Percentiles rank a stretch among this genome's conserved stretches.
phyloP scores from a whole-genome alignment of 2,797 vertebrate species.

The Spea hammondii region DNA sequence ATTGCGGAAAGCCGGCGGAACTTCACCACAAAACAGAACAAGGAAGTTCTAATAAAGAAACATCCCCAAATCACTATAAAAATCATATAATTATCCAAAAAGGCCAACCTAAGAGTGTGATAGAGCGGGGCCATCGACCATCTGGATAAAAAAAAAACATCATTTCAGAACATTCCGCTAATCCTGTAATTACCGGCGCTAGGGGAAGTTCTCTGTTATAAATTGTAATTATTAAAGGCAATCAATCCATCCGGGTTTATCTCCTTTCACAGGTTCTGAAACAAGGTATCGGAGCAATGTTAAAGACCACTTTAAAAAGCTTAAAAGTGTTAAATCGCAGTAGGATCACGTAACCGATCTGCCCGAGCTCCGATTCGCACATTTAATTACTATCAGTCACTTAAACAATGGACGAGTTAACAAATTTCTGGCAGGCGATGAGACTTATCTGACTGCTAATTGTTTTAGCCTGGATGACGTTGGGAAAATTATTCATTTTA shows the following conservation, averaged over 20 bases:
- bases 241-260: slow-evolving; percentile 17
- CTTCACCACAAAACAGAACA: too few species aligned
- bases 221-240: slow-evolving; percentile 12
- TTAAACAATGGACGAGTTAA: slow-evolving; percentile 50
- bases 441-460: slow-evolving; percentile 48
- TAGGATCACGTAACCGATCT: slow-evolving; percentile 15
- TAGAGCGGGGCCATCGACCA: too few species aligned
- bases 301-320: slow-evolving; percentile 24
- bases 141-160: too few species aligned
- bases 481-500: slow-evolving; percentile 42
- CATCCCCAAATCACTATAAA: too few species aligned
- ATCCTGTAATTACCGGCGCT: too few species aligned
- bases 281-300: slow-evolving; percentile 17
- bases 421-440: slow-evolving; percentile 47
- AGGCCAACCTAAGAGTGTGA: too few species aligned
- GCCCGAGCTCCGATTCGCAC: slow-evolving; percentile 34
- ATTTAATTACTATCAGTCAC: slow-evolving; percentile 51
- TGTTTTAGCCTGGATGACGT: slow-evolving; percentile 33
- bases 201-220: not conserved
- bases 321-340: slow-evolving; percentile 27
- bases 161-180: too few species aligned
- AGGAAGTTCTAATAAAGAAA: too few species aligned
- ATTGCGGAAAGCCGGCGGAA: too few species aligned
- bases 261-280: slow-evolving; percentile 15
- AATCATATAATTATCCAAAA: too few species aligned